Evolutionary conservation across 2,113 vertebrate species (phyloP), one percentile per base, ranked within the genome.

Genomic region (Phalacrocorax brasilianus): DNA sequence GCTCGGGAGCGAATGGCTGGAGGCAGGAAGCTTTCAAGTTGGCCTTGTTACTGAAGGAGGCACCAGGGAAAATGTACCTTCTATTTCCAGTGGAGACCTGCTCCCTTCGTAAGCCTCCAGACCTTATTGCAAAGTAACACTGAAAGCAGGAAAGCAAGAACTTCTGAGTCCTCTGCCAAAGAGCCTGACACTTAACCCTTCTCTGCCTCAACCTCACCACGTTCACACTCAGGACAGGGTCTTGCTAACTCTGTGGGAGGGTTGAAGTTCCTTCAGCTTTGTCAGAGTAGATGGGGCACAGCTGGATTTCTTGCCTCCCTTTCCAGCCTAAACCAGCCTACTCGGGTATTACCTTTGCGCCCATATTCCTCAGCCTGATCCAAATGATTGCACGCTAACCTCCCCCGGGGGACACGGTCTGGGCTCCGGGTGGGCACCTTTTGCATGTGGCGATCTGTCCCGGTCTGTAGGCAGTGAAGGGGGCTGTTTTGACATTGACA

Each of bases 331-430:
- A 83, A 30, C 45, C 50, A 59, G 9, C 14, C 6, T 53, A 9
- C 22, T 15, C 40, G 32, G 22, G 4, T 28, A 6, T 74, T 62
- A 77, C 21, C 32, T 79, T 65, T 22, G 26, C 40, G 44, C 11
- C 28, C 19, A 0, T 19, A 6, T 55, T 72, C 21, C 74, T 45
- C 71, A n/a, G 14, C 8, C 11, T 1, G 3, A 20, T 27, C 26
- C 1, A 1, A 52, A 14, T 24, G 21, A 6, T 27, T 40, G 15
- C 62, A 18, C 19, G 1, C 1, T 20, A 5, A 67, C 9, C 23
- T 42, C 20, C 32, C 14, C 1, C 30, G 52, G 1, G 52, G 1
- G 4, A 4, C 38, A 6, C 24, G 5, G 2, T 22, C 19, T 40
- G 26, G 56, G 21, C 21, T 63, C 7, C 17, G 15, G 18, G 21